phyloP scores from a whole-genome alignment of 2,113 vertebrate genomes.

The Callaeas wilsoni region DNA sequence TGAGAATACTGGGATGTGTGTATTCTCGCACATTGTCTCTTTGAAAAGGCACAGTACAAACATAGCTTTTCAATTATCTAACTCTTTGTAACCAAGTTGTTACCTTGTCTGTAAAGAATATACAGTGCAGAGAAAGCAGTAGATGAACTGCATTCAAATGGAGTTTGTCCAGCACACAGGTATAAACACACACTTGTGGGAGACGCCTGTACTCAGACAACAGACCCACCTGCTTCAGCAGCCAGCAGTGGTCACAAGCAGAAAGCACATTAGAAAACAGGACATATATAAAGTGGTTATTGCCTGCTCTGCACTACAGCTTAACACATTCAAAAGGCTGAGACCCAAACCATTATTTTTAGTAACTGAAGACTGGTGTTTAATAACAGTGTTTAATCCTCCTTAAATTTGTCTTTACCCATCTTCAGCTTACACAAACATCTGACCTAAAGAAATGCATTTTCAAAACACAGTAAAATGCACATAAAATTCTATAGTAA shows the following conservation, averaged over 20 bases:
- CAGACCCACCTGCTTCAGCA: background rate
- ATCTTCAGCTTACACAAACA: background rate
- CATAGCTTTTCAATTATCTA: background rate
- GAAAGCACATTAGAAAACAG: background rate
- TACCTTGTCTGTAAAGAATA: background rate
- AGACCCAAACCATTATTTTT: background rate
- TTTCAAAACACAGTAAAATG: background rate
- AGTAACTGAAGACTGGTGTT: background rate
- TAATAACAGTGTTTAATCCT: background rate
- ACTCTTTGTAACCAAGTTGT: background rate
- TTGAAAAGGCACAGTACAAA: background rate
- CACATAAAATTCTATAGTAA: background rate
- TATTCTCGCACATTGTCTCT: background rate
- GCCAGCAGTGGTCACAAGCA: background rate
- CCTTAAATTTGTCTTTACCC: background rate
- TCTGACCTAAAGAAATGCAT: background rate
- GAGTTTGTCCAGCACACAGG: background rate
- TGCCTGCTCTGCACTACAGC: background rate
- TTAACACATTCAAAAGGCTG: background rate
- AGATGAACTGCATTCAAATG: background rate
- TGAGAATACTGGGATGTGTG: background rate
- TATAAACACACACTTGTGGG: background rate
- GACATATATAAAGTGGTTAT: background rate
- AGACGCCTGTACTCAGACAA: background rate
- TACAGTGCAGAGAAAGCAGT: background rate